Conservation (phyloP, 35 echinoderm and acorn worm genomes). For the Hemicentrotus pulcherrimus region DNA sequence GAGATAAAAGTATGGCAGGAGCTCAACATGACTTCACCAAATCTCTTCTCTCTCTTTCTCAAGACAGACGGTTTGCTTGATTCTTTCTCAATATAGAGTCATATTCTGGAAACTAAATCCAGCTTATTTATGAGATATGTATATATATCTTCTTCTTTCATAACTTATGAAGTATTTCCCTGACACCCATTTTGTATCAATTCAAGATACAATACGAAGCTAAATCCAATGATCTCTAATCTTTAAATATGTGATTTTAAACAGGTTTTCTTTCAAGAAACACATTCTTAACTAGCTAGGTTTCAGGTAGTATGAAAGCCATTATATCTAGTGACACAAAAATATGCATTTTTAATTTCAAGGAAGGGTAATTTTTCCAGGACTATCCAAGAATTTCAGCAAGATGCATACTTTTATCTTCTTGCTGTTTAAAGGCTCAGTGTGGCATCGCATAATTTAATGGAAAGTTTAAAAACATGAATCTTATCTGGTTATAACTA, state of each 20-base stretch:
- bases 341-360: not conserved
- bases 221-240: not conserved
- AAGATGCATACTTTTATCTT: no score
- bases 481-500: no score
- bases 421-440: no score
- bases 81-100: not conserved
- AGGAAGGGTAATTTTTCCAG: not conserved
- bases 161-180: not conserved
- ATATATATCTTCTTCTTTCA: not conserved
- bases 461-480: no score
- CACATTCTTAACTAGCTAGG: not conserved
- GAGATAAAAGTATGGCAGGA: not conserved
- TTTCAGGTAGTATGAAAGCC: not conserved
- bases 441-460: no score
- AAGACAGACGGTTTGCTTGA: not conserved
- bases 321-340: not conserved
- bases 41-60: not conserved
- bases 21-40: not conserved
- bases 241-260: not conserved
- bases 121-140: not conserved
- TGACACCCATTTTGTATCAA: not conserved
- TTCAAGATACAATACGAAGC: not conserved
- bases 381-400: no score
- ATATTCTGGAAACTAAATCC: not conserved
- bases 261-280: not conserved